These are phyloP conservation scores for Macheiramphus alcinus DNA, from an alignment of 2,113 vertebrate species.

Conservation along the genomic window DNA sequence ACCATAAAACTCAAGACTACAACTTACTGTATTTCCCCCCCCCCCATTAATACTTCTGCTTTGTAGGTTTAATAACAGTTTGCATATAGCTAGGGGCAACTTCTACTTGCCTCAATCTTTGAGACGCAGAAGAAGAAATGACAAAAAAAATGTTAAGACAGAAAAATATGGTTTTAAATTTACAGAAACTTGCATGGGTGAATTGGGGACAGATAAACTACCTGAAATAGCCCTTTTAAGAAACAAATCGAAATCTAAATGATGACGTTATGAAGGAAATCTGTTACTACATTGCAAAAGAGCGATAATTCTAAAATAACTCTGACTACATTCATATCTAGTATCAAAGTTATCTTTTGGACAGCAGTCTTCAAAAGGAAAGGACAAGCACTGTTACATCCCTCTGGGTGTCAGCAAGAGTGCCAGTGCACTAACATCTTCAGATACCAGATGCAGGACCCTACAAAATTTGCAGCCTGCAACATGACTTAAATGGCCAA, in stretches of 20 bases:
- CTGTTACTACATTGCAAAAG: not conserved
- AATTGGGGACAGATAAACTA: not conserved
- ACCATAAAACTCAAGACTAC: not conserved
- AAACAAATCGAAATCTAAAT: not conserved
- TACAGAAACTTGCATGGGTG: not conserved
- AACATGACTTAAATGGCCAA: not conserved
- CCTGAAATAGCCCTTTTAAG: not conserved
- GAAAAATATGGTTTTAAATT: not conserved
- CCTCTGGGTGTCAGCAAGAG: not conserved
- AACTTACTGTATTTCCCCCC: not conserved
- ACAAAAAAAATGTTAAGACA: not conserved
- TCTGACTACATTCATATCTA: not conserved
- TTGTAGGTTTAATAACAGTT: not conserved
- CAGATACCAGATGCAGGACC: not conserved
- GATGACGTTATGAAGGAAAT: not conserved
- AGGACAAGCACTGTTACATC: accelerated
- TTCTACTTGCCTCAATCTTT: not conserved
- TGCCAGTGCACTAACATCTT: not conserved
- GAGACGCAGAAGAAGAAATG: not conserved
- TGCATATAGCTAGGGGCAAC: not conserved
- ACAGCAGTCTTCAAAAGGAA: not conserved
- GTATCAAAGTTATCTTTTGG: not conserved
- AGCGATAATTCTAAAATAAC: not conserved
- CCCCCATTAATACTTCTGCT: not conserved
- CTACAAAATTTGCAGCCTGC: not conserved